Base-by-base conservation (phyloP, 2,113 vertebrate genomes). In the Oceanites oceanicus region DNA sequence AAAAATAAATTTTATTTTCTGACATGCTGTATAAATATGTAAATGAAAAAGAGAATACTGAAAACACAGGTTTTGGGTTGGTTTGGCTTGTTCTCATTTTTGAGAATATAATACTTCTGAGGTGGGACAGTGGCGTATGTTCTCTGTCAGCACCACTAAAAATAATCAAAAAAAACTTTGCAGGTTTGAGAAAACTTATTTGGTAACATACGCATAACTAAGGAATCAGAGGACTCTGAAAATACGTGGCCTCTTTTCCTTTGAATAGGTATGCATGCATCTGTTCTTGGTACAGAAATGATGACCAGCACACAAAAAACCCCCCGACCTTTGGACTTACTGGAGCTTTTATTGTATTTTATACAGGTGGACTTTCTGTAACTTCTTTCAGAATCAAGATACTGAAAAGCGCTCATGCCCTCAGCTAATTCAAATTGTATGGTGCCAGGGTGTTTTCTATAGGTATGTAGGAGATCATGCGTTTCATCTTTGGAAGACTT, bases 381-480 rank as follows among this genome's bases (percentile, higher is more conserved):
- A 98, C 62, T 96, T 96, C 40, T 95, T 98, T 84, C 70, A 72
- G 67, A 95, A 96, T 25, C 85, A 98, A 74, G 93, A 97, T 30
- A 45, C n/a, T 42, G 96, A 97, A 8, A 85, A 92, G 18, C 96
- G 91, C 78, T 86, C 96, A 52, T 96, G 95, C 62, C 90, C 96
- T 89, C 98, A 99, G 85, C 97, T 98, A 74, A 96, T 99, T 61
- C 99, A 99, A 82, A 95, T 99, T 45, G 95, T 99, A 44, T 99
- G 99, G 98, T 97, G 94, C 93, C 96, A 99, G 50, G 99, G 98
- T 80, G 55, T 99, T 36, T 97, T 98, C 5, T 99, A 99, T 78
- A 98, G 99, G 99, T 99, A 95, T 85, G 95, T 47, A 27, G 11
- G 23, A 71, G 11, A 42, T 45, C 1, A 13, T 29, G 6, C 7